Percentiles rank a stretch among this genome's conserved stretches.
Evolutionary conservation across 2,797 vertebrate genomes (phyloP).

Genomic region (Leuciscus waleckii): DNA sequence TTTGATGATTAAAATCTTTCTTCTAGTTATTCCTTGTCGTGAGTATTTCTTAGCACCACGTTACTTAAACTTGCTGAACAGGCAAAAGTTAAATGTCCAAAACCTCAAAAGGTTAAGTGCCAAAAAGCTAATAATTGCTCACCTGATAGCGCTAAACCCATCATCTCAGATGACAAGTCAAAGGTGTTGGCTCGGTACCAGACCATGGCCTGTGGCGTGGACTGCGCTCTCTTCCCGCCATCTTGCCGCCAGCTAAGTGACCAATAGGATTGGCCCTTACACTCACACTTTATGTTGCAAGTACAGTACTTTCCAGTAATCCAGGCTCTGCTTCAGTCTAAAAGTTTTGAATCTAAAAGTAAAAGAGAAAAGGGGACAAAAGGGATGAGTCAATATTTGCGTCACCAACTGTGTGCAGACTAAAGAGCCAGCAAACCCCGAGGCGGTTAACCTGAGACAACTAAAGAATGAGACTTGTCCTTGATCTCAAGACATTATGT

Average conservation of each 20-base stretch:
- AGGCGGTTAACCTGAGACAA: slow-evolving; percentile 27
- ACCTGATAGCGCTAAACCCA: slow-evolving; percentile 93
- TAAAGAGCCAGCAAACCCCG: not conserved
- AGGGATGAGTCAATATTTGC: not conserved
- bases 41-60: too few relatives aligned
- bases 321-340: slow-evolving; percentile 13
- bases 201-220: slow-evolving; percentile 93
- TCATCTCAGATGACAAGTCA: slow-evolving; percentile 93
- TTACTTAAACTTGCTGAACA: too few relatives aligned
- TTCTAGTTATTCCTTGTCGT: too few relatives aligned
- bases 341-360: not conserved
- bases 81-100: not conserved
- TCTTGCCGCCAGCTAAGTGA: slow-evolving; percentile 77
- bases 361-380: slow-evolving; percentile 7
- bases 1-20: too few relatives aligned
- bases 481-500: not conserved
- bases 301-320: not conserved
- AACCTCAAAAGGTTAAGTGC: not conserved
- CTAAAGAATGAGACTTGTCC: slow-evolving; percentile 1
- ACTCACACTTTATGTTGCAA: not conserved
- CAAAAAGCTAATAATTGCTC: slow-evolving; percentile 63
- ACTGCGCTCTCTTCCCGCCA: slow-evolving; percentile 93
- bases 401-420: slow-evolving; percentile 19
- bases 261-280: slow-evolving; percentile 17
- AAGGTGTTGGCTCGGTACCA: slow-evolving; percentile 91